Percentiles rank a stretch among this genome's conserved stretches.
Evolutionary conservation across 2,113 vertebrate species (phyloP).

Genomic region (Accipiter cooperii): DNA sequence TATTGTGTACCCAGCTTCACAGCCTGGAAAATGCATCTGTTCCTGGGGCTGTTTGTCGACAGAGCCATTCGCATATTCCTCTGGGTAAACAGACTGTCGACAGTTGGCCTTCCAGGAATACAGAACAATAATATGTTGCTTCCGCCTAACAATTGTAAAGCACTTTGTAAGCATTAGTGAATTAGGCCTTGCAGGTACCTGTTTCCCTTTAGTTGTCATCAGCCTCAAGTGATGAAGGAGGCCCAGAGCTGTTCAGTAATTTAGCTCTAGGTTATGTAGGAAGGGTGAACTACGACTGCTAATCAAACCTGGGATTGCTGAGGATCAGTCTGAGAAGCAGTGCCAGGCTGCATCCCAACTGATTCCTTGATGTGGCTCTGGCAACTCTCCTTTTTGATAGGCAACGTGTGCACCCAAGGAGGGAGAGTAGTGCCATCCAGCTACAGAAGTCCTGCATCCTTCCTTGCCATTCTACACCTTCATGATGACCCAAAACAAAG

Average conservation of each 20-base stretch:
- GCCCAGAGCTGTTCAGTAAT: neutral
- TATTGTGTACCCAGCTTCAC: neutral
- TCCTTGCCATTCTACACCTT: neutral
- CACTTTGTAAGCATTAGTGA: neutral
- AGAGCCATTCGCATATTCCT: neutral
- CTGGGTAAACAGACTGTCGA: slow-evolving; percentile 4
- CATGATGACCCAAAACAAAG: neutral
- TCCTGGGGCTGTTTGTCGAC: neutral
- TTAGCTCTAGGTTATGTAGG: neutral
- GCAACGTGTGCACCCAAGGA: neutral
- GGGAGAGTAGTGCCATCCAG: neutral
- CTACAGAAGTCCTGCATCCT: neutral
- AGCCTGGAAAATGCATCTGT: neutral
- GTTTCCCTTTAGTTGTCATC: neutral
- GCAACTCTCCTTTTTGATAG: neutral
- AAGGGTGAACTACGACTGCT: neutral
- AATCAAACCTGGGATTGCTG: neutral
- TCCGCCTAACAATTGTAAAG: neutral
- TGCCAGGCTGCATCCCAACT: neutral
- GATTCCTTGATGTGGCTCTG: neutral
- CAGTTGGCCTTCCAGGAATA: slow-evolving; percentile 34
- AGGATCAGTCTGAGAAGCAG: neutral
- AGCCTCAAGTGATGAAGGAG: neutral
- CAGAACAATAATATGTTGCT: neutral
- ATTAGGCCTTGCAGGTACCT: neutral